phyloP scores from a whole-genome alignment of 2,888 invertebrate genomes.

The Gerris lacustris region DNA sequence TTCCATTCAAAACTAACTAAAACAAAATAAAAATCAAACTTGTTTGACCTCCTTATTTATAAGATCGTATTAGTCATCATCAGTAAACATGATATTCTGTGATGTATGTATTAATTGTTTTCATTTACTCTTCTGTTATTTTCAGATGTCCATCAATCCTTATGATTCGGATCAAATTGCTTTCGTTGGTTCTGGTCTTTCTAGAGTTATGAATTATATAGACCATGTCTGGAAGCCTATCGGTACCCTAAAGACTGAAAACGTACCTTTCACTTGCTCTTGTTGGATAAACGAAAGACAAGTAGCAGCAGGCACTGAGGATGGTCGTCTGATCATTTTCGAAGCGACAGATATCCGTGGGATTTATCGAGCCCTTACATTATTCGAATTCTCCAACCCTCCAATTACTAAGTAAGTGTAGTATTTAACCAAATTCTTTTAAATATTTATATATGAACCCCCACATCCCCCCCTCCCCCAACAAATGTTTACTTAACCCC shows the following conservation, averaged over 20 bases:
- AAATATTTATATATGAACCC: too few species aligned
- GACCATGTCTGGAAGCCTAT: neutral
- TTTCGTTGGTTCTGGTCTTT: neutral
- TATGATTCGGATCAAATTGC: neutral
- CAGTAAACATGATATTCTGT: too few species aligned
- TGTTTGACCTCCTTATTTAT: too few species aligned
- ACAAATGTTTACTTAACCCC: too few species aligned
- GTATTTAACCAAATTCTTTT: neutral
- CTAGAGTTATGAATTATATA: neutral
- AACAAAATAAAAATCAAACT: too few species aligned
- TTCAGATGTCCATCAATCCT: neutral
- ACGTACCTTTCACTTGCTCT: neutral
- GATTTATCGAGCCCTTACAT: neutral
- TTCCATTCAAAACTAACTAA: too few species aligned
- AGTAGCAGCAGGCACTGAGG: neutral
- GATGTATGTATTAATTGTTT: neutral
- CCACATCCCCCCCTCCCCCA: too few species aligned
- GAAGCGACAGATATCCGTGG: neutral
- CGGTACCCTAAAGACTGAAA: neutral
- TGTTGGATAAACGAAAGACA: constrained; percentile 1
- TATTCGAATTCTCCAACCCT: neutral
- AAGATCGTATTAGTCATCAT: too few species aligned
- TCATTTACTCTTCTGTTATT: neutral
- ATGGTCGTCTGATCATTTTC: neutral
- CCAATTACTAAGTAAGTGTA: neutral